Base-by-base conservation (phyloP, 2,113 vertebrate species). In the Anhinga anhinga region DNA sequence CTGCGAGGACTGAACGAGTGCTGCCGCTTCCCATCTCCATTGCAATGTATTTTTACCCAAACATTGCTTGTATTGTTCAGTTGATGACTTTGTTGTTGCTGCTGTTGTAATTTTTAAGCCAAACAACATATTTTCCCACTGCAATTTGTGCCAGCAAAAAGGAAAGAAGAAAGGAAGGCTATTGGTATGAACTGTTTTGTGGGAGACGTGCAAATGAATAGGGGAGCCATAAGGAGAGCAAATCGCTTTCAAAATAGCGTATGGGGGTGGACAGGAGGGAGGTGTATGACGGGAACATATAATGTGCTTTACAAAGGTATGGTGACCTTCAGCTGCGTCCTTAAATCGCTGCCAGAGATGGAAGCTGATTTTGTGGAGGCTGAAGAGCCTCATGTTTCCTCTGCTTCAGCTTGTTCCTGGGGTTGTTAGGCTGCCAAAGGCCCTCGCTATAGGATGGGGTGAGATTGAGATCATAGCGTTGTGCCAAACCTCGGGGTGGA, bases 211-310 rank as follows among this genome's bases (percentile, higher is more conserved):
- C 76, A 70, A 80, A 76, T 0, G 5, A 83, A 55, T 16, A 87
- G 79, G 79, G 93, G 76, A 95, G 82, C 93, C 87, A 34, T 73
- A 92, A 94, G 96, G 91, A 95, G 58, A 93, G 71, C 82, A 80
- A 82, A 67, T 65, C 6, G 0, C 94, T 95, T 91, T 77, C 73
- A 53, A 80, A 85, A 88, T 88, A 91, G 89, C 15, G 3, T 44
- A 23, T 49, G 96, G 94, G 82, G 96, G 93, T 93, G 94, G 95
- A 95, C 89, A 92, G 91, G 89, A 95, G 82, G 89, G 91, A 95
- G 91, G 88, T 93, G 91, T 85, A 26, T 1, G 2, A 50, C 5
- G 55, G 93, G 89, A 91, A 69, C 10, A 27, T 7, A 66, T 50
- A 42, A 77, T 47, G 78, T 95, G 79, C 87, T 91, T 70, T 50